Conservation (phyloP, 2,113 vertebrate species). For the Myotis davidii region DNA sequence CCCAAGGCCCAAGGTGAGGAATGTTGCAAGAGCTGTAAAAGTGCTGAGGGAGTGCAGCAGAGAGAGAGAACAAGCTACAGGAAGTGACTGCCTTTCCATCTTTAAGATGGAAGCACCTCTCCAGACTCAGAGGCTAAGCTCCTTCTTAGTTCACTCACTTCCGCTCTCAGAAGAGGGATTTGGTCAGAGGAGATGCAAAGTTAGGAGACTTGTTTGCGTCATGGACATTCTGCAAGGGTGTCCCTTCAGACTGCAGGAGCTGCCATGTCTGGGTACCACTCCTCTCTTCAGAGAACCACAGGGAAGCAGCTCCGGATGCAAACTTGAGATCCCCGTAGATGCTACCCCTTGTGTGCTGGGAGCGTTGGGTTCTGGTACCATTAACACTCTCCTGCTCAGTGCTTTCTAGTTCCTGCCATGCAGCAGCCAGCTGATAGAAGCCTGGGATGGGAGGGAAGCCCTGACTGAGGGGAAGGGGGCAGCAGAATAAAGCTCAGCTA, state of each 20-base stretch:
- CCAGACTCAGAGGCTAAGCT: not conserved
- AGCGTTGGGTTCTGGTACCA: not conserved
- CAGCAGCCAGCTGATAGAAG: not conserved
- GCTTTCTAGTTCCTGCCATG: not conserved
- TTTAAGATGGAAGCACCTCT: not conserved
- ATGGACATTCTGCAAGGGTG: not conserved
- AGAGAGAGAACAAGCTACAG: not conserved
- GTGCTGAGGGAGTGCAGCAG: not conserved
- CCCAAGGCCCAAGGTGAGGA: not conserved
- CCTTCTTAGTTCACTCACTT: not conserved
- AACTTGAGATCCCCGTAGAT: not conserved
- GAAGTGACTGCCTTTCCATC: rapidly evolving
- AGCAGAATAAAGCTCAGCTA: not conserved
- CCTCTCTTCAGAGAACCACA: not conserved
- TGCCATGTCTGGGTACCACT: not conserved
- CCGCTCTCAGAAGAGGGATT: not conserved
- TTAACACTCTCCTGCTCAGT: not conserved
- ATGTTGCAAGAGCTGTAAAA: not conserved
- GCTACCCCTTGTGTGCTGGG: no score
- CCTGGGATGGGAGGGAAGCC: not conserved
- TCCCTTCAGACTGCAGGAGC: not conserved
- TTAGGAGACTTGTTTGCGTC: not conserved
- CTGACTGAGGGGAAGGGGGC: not conserved
- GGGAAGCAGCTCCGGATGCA: not conserved
- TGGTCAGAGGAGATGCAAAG: not conserved